Conservation (phyloP, 2,113 vertebrate genomes). For the Suricata suricatta region DNA sequence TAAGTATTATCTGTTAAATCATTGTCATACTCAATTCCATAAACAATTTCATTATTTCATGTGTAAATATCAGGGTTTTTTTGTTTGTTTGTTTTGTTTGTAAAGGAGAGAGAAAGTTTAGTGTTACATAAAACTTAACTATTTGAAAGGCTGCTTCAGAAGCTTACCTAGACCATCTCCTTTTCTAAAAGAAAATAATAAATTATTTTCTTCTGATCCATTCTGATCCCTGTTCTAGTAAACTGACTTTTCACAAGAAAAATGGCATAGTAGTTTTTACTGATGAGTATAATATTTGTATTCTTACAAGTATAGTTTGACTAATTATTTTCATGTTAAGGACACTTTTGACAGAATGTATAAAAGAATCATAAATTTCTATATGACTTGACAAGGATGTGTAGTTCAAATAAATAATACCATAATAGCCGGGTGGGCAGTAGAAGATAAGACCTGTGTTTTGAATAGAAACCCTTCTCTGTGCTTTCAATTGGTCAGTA, state of each 20-base stretch:
- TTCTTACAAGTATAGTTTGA: neutral
- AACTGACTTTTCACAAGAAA: neutral
- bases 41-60: neutral
- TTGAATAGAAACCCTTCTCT: neutral
- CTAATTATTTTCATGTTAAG: neutral
- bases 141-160: neutral
- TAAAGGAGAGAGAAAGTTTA: neutral
- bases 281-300: neutral
- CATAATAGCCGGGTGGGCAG: neutral
- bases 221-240: neutral
- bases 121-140: neutral
- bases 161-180: neutral
- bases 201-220: neutral
- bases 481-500: neutral
- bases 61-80: neutral
- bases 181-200: neutral
- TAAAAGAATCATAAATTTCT: neutral
- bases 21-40: neutral
- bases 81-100: too few species aligned
- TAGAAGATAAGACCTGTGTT: neutral
- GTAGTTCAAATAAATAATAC: neutral
- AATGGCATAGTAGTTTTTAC: neutral
- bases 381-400: neutral
- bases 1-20: neutral
- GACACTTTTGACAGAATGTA: neutral